phyloP scores from a whole-genome alignment of 2,113 vertebrate species.

The Phaetusa simplex region DNA sequence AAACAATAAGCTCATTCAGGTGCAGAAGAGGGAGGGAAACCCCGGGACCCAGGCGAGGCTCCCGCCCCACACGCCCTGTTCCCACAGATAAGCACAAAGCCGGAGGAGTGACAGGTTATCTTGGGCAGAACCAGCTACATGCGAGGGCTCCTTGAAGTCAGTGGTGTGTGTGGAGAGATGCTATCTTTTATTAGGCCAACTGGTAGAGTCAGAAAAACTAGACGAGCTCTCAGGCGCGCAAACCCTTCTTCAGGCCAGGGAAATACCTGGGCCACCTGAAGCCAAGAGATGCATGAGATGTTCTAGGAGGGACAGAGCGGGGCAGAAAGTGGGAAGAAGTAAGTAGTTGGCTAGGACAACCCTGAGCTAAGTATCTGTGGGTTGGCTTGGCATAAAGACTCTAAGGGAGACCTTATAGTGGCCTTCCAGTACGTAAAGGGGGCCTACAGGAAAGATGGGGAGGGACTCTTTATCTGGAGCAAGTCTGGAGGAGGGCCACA shows the following conservation, averaged over 20 bases:
- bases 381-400: background rate
- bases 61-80: conserved; percentile 32
- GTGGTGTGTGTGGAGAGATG: background rate
- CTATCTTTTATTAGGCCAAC: background rate
- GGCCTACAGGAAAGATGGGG: background rate
- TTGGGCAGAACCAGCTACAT: background rate
- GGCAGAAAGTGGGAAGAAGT: background rate
- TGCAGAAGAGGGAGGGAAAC: conserved; percentile 53
- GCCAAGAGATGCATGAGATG: background rate
- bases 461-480: background rate
- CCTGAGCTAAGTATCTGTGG: background rate
- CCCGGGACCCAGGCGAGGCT: background rate
- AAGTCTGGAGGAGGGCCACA: background rate
- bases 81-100: conserved; percentile 53
- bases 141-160: conserved; percentile 27
- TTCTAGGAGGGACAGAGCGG: background rate
- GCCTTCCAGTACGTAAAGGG: background rate
- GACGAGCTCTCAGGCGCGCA: background rate
- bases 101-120: conserved; percentile 11
- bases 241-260: background rate
- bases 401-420: background rate
- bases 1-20: conserved; percentile 63
- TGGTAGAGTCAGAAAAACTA: conserved; percentile 49
- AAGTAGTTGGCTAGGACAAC: background rate
- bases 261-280: background rate